Percentiles rank a stretch among this genome's conserved stretches.
Evolutionary conservation across 2,888 invertebrate species (phyloP).

Genomic region (Archips crataeganus): DNA sequence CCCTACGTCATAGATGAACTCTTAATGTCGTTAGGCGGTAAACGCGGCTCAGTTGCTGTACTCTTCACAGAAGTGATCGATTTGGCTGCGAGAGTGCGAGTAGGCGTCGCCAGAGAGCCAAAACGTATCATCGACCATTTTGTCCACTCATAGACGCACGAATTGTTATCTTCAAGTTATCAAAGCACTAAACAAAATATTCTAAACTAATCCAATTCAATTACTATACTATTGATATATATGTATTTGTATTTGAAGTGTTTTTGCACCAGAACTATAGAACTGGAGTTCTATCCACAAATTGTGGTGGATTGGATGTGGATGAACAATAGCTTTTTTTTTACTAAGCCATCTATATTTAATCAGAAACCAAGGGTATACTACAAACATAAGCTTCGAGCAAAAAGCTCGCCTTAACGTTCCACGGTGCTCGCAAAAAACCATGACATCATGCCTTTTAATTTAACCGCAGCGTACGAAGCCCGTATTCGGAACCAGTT

Average conservation of each 20-base stretch:
- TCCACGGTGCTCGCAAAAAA: slow-evolving; percentile 70
- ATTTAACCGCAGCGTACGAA: slow-evolving; percentile 54
- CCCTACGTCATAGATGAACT: slow-evolving; percentile 49
- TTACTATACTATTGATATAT: background rate
- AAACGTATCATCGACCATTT: slow-evolving; percentile 65
- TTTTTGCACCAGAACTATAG: background rate
- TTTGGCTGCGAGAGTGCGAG: slow-evolving; percentile 61
- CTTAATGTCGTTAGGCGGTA: slow-evolving; percentile 43
- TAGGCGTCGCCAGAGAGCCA: slow-evolving; percentile 64
- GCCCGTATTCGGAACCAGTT: slow-evolving; percentile 56
- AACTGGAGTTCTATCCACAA: background rate
- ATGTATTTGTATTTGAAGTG: background rate
- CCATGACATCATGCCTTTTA: slow-evolving; percentile 73
- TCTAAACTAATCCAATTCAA: background rate
- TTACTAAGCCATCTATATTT: slow-evolving; percentile 52
- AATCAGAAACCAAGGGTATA: slow-evolving; percentile 71
- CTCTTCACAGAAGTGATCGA: slow-evolving; percentile 63
- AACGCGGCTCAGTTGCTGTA: slow-evolving; percentile 46
- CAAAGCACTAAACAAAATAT: slow-evolving; percentile 3
- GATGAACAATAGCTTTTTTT: slow-evolving; percentile 44
- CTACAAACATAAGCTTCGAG: slow-evolving; percentile 64
- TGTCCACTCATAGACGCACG: slow-evolving; percentile 35
- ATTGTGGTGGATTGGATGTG: background rate
- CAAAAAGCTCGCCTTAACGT: slow-evolving; percentile 77
- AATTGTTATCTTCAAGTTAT: slow-evolving; percentile 11